phyloP scores from a whole-genome alignment of 2,113 vertebrate species.

The Chloropsis cyanopogon region DNA sequence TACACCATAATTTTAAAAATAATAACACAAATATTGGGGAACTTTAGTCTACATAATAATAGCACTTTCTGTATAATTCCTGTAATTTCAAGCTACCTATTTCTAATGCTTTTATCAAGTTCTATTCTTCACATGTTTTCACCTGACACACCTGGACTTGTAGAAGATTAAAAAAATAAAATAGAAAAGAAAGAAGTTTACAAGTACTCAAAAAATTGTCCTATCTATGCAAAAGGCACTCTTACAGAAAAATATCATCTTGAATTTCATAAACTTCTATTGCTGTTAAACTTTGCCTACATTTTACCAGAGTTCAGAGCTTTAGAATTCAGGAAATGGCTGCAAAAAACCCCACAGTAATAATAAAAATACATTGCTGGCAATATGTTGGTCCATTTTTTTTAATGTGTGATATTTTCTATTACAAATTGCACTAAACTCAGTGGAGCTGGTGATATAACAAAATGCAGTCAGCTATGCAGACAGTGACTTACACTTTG shows the following conservation, averaged over 20 bases:
- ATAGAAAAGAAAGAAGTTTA: rapidly evolving
- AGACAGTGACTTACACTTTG: not conserved
- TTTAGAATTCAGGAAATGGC: not conserved
- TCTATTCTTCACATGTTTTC: not conserved
- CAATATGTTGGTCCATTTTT: not conserved
- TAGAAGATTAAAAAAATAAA: rapidly evolving
- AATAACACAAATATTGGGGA: not conserved
- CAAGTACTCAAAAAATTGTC: not conserved
- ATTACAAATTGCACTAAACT: not conserved
- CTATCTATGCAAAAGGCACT: not conserved
- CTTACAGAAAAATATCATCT: not conserved
- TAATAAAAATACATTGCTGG: not conserved
- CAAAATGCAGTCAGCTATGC: not conserved
- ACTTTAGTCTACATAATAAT: not conserved
- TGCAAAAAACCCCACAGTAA: not conserved
- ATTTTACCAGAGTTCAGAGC: not conserved
- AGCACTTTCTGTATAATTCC: not conserved
- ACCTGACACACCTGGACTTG: not conserved
- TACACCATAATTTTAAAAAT: not conserved
- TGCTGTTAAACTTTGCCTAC: not conserved
- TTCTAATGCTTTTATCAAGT: not conserved
- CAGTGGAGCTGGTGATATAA: not conserved
- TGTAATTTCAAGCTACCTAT: not conserved
- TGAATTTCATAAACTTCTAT: not conserved
- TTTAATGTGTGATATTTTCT: not conserved